Evolutionary conservation across 1,140 invertebrate species (phyloP), one percentile per base, ranked within the genome.

Genomic region (Pollicipes pollicipes): DNA sequence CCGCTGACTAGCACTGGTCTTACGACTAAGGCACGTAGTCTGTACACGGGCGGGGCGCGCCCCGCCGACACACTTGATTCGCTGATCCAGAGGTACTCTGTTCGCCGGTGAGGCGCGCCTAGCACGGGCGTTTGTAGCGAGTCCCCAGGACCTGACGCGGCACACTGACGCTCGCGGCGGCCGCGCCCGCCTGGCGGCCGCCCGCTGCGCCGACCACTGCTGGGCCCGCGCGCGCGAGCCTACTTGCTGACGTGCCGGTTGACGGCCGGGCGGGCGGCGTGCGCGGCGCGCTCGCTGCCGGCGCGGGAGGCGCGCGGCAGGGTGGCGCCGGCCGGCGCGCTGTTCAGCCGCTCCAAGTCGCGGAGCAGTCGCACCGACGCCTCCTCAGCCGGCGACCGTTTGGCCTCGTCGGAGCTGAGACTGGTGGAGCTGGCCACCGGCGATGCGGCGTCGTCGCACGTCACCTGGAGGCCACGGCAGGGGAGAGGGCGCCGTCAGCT

Each of bases 181-280:
- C 45, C 17, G 45, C 13, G 2, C 32, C 13, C 2, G 45, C 13
- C 45, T 58, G 13, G 17, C 32, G 6, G 45, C 45, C 45, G 45
- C 45, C 10, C 6, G 45, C 35, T 6, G 6, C 35, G 35, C 35
- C 17, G 35, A 17, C 35, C 6, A 35, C 35, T 8, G 6, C 35
- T 35, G 35, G 45, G 45, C 45, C 13, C 21, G 13, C 6, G 45
- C 32, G 21, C 45, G 2, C 13, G 6, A 3, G 45, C 45, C 45
- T 58, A 58, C 45, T 58, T 58, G 45, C 45, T 58, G 45, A 58
- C 45, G 45, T 58, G 45, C 45, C 45, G 45, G 45, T 58, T 58
- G 45, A 58, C 24, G 45, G 45, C 45, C 13, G 45, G 45, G 13
- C 45, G 45, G 45, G 10, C 45, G 45, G 45, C 45, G 45, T 58